Evolutionary conservation across 1,140 invertebrate species (phyloP).

Genomic region (Eumaeus atala): DNA sequence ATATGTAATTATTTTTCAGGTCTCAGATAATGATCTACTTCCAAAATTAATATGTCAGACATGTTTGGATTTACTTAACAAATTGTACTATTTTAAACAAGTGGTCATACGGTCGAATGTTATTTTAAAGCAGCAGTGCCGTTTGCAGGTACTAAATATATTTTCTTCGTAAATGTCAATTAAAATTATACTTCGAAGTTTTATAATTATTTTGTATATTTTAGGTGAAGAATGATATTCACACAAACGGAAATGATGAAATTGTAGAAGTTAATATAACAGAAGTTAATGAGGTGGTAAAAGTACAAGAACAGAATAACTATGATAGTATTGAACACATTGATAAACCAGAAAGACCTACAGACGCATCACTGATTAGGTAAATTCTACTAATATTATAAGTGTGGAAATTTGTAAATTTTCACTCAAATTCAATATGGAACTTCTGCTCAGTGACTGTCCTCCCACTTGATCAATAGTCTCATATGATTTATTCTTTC

Average conservation of each 20-base stretch:
- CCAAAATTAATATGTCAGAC: slow-evolving; percentile 58
- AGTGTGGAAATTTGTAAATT: no score
- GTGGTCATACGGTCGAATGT: slow-evolving; percentile 57
- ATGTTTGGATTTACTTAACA: slow-evolving; percentile 61
- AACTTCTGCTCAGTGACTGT: no score
- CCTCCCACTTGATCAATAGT: no score
- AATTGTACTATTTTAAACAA: slow-evolving; percentile 67
- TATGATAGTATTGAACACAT: slow-evolving; percentile 19
- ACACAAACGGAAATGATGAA: slow-evolving; percentile 26
- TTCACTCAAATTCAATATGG: no score
- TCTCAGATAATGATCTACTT: slow-evolving; percentile 54
- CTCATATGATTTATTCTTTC: no score
- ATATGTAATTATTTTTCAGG: slow-evolving; percentile 28
- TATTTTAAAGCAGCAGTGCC: slow-evolving; percentile 51
- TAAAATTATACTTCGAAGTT: slow-evolving; percentile 10
- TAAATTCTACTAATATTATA: not conserved
- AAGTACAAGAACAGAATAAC: slow-evolving; percentile 24
- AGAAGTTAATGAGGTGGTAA: slow-evolving; percentile 27
- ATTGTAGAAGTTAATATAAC: slow-evolving; percentile 31
- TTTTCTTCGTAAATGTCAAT: slow-evolving; percentile 3
- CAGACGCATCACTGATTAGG: slow-evolving; percentile 29
- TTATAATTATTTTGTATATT: not conserved
- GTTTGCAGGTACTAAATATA: slow-evolving; percentile 26
- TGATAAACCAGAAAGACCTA: slow-evolving; percentile 24
- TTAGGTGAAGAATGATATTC: slow-evolving; percentile 27